phyloP scores from a whole-genome alignment of 1,140 invertebrate species.

The Aphelenchoides besseyi region DNA sequence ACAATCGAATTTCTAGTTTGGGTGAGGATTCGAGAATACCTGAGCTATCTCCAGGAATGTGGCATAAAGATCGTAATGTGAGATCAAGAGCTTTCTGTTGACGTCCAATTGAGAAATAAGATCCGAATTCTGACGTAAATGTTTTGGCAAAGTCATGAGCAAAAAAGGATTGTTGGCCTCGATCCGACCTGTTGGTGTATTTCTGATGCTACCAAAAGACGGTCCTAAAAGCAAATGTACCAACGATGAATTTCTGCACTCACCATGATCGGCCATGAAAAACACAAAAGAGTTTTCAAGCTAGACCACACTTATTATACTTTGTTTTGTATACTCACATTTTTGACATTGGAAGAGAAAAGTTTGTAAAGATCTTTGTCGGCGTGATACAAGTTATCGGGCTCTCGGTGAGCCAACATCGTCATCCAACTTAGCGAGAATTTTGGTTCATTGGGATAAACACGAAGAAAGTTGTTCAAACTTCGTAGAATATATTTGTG shows the following conservation, averaged over 20 bases:
- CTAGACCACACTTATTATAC: too few relatives aligned
- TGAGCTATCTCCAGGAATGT: neutral
- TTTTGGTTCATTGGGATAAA: neutral
- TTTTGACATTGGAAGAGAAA: neutral
- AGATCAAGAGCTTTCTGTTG: neutral
- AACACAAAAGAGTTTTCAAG: conserved; percentile 12
- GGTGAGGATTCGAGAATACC: neutral
- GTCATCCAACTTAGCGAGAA: neutral
- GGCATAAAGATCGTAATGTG: conserved; percentile 18
- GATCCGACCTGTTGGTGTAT: neutral
- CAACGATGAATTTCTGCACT: neutral
- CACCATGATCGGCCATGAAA: neutral
- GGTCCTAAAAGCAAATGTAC: neutral
- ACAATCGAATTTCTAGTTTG: neutral
- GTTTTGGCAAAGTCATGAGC: neutral
- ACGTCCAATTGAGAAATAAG: neutral
- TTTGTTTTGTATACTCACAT: neutral
- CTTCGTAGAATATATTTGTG: neutral
- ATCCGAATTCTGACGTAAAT: conserved; percentile 2
- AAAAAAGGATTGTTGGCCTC: conserved; percentile 20
- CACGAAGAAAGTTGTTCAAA: neutral
- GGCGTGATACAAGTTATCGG: neutral
- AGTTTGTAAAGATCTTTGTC: neutral
- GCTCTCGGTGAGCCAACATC: conserved; percentile 6
- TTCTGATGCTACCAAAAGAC: neutral